Conservation (phyloP, 2,113 vertebrate species). For the Rhinolophus sinicus region DNA sequence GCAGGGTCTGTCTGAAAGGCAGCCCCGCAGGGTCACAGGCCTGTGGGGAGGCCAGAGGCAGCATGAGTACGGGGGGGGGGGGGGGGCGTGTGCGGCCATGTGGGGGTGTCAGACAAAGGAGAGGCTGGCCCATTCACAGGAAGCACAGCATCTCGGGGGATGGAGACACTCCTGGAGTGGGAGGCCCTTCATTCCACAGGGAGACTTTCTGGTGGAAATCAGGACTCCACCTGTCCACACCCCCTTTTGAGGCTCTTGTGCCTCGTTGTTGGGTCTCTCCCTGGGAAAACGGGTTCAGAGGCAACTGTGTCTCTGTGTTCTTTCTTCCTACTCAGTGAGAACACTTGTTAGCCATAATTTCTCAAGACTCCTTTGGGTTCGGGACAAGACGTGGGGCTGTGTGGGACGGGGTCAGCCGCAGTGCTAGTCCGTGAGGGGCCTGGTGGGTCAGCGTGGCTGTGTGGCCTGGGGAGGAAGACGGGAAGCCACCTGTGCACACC, state of each 20-base stretch:
- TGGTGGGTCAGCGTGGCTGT: too few species aligned
- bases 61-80: not conserved
- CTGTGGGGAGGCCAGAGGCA: not conserved
- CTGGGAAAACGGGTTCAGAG: not conserved
- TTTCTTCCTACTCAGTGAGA: not conserved
- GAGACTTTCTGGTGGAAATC: not conserved
- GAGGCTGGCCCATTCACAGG: not conserved
- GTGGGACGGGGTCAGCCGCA: not conserved
- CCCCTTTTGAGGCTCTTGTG: not conserved
- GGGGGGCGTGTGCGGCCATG: not conserved
- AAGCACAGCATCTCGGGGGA: not conserved
- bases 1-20: not conserved
- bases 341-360: not conserved
- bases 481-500: not conserved
- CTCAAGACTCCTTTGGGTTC: not conserved
- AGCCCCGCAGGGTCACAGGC: not conserved
- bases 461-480: not conserved
- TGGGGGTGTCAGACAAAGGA: not conserved
- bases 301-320: not conserved
- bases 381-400: not conserved
- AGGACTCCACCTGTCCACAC: not conserved
- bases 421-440: not conserved
- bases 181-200: not conserved
- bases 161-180: not conserved
- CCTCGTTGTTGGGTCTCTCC: not conserved